Evolutionary conservation across 2,888 invertebrate species (phyloP).

Genomic region (Yponomeuta evonymella): DNA sequence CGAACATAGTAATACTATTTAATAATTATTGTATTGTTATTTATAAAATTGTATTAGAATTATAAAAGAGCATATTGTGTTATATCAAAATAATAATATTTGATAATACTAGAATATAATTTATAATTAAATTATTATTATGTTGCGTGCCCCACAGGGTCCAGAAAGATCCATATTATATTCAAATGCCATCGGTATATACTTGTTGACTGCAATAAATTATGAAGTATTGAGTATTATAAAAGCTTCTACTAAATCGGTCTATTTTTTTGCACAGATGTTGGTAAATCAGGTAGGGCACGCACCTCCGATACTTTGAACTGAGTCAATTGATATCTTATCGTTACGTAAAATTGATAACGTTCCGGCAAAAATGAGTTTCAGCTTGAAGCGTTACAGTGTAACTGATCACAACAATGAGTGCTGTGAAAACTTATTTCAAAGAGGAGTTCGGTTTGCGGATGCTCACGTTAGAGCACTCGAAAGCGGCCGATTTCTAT

Average conservation of each 20-base stretch:
- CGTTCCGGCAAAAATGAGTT: slow-evolving; percentile 10
- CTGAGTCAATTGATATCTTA: slow-evolving; percentile 23
- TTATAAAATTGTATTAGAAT: too few species aligned
- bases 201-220: too few species aligned
- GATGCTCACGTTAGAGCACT: slow-evolving; percentile 52
- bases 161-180: too few species aligned
- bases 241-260: neutral
- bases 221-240: neutral
- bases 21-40: too few species aligned
- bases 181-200: too few species aligned
- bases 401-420: slow-evolving; percentile 35
- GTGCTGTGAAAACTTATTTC: slow-evolving; percentile 52
- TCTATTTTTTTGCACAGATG: neutral
- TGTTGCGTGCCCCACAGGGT: too few species aligned
- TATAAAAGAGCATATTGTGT: too few species aligned
- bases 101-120: too few species aligned
- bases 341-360: slow-evolving; percentile 23
- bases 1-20: too few species aligned
- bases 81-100: too few species aligned
- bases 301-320: slow-evolving; percentile 8
- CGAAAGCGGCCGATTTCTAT: slow-evolving; percentile 55
- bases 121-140: too few species aligned
- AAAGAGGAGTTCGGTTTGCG: slow-evolving; percentile 44
- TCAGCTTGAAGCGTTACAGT: slow-evolving; percentile 2
- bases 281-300: neutral